Evolutionary conservation across 2,888 invertebrate genomes (phyloP).

Genomic region (Listrodromus nycthemerus): DNA sequence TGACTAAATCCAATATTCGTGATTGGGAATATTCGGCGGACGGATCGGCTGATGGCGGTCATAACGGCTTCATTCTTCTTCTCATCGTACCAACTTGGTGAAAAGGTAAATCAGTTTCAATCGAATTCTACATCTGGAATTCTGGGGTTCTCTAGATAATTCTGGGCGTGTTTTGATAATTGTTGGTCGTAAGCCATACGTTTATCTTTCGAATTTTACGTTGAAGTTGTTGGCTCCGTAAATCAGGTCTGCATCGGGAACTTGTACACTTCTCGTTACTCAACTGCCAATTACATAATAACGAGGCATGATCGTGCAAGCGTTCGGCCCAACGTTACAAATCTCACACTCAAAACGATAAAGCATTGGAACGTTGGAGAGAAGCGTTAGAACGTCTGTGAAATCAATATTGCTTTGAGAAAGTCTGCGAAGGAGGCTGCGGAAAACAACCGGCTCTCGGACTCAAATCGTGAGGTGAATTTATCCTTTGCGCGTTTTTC

Average conservation of each 20-base stretch:
- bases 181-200: background rate
- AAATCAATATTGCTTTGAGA: slow-evolving; percentile 55
- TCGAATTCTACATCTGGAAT: background rate
- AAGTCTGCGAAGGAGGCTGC: slow-evolving; percentile 30
- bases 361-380: slow-evolving; percentile 25
- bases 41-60: slow-evolving; percentile 5
- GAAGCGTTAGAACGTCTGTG: slow-evolving; percentile 51
- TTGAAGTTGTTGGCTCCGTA: background rate
- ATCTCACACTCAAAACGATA: slow-evolving; percentile 1
- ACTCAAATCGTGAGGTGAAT: slow-evolving; percentile 47
- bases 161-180: background rate
- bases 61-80: background rate
- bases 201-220: background rate
- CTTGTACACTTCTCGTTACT: background rate
- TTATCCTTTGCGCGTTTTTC: slow-evolving; percentile 52
- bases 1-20: slow-evolving; percentile 28
- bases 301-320: slow-evolving; percentile 2
- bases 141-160: too few relatives aligned
- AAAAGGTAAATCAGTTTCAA: background rate
- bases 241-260: background rate
- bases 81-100: background rate
- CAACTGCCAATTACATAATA: slow-evolving; percentile 29
- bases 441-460: slow-evolving; percentile 49
- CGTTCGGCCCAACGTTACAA: slow-evolving; percentile 7
- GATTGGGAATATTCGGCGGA: slow-evolving; percentile 7